Evolutionary conservation across 2,888 invertebrate genomes (phyloP).

Genomic region (Synergus japonicus): DNA sequence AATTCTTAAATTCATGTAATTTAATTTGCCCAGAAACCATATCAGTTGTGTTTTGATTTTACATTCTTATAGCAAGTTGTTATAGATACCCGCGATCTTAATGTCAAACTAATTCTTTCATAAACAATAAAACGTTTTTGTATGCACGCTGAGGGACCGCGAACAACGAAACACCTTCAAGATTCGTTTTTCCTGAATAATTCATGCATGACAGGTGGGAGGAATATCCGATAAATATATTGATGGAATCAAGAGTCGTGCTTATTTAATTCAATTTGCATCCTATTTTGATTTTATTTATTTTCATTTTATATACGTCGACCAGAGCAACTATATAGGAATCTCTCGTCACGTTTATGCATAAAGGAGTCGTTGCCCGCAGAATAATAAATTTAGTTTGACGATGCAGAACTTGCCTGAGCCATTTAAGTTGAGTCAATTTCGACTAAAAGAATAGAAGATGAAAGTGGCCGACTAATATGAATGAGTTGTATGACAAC

Average conservation of each 20-base stretch:
- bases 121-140: conserved; percentile 22
- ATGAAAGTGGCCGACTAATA: not conserved
- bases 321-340: not conserved
- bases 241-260: conserved; percentile 30
- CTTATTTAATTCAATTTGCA: conserved; percentile 38
- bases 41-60: not conserved
- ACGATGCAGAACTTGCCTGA: not conserved
- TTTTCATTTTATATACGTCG: conserved; percentile 2
- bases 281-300: conserved; percentile 26
- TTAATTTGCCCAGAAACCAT: not conserved
- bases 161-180: conserved; percentile 31
- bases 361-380: conserved; percentile 28
- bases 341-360: conserved; percentile 18
- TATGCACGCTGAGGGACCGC: conserved; percentile 9
- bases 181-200: conserved; percentile 30
- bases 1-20: no score
- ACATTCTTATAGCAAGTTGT: not conserved
- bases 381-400: conserved; percentile 11
- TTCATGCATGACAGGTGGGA: conserved; percentile 19
- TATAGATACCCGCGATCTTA: not conserved
- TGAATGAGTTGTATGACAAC: not conserved
- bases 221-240: conserved; percentile 38
- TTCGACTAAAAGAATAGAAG: not conserved
- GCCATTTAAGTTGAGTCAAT: not conserved
- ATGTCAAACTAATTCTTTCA: not conserved